A percentile compares a stretch with the other conserved stretches of the same genome.
phyloP scores from a whole-genome alignment of 2,888 invertebrate species.

The Tethea ocularis region DNA sequence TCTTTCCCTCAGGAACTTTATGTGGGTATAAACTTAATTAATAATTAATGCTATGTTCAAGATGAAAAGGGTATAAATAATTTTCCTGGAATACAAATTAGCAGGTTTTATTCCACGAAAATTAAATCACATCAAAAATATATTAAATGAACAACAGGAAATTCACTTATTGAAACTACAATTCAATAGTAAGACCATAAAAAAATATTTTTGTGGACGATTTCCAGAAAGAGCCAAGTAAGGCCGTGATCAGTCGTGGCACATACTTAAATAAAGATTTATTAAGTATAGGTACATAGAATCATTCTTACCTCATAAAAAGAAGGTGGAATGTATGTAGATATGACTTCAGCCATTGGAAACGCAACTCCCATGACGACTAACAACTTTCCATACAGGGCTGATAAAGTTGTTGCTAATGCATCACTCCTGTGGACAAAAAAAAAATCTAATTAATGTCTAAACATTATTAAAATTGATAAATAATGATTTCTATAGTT shows the following conservation, averaged over 20 bases:
- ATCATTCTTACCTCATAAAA: constrained; percentile 90
- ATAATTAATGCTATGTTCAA: background rate
- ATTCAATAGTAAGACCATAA: background rate
- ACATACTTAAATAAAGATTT: too few species aligned
- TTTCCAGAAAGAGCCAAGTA: too few species aligned
- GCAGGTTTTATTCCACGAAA: background rate
- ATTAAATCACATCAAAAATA: background rate
- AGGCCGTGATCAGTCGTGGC: too few species aligned
- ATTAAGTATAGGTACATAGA: too few species aligned
- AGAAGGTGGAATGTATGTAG: constrained; percentile 95
- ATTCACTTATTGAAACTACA: background rate
- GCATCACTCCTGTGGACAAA: constrained; percentile 88
- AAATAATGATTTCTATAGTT: too few species aligned
- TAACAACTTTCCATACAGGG: constrained; percentile 95
- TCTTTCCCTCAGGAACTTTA: background rate
- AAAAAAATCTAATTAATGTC: background rate
- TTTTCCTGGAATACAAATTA: background rate
- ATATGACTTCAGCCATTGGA: constrained; percentile 98
- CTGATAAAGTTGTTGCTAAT: constrained; percentile 94
- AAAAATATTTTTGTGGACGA: too few species aligned
- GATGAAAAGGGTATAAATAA: background rate
- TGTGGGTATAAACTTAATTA: background rate
- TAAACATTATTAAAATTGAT: background rate
- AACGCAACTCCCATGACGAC: constrained; percentile 98
- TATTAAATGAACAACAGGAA: background rate